phyloP scores from a whole-genome alignment of 2,113 vertebrate species.

The Neoarius graeffei region DNA sequence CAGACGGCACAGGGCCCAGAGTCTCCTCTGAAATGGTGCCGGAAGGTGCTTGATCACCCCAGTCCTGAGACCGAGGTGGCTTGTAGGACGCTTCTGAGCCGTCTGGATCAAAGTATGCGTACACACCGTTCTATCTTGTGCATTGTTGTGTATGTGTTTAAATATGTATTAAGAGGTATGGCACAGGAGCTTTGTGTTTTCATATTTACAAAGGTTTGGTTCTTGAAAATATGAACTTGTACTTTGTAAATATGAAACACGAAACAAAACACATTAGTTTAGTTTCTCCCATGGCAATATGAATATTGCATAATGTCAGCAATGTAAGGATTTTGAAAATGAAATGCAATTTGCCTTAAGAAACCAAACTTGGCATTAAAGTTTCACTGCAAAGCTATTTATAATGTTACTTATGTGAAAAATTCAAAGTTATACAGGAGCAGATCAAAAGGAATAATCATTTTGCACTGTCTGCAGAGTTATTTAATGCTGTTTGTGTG shows the following conservation, averaged over 20 bases:
- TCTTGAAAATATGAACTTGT: no score
- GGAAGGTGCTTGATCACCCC: constrained; percentile 84
- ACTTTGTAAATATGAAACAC: no score
- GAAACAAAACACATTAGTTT: neutral
- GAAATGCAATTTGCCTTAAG: neutral
- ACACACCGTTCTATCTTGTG: neutral
- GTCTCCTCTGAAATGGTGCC: constrained; percentile 86
- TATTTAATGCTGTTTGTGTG: neutral
- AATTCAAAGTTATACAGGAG: neutral
- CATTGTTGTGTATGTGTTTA: neutral
- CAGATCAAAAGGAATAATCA: neutral
- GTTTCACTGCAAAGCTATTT: neutral
- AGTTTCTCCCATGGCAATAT: neutral
- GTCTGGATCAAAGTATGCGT: constrained; percentile 83
- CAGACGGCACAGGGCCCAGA: constrained; percentile 68
- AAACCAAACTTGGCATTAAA: neutral
- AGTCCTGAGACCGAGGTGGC: constrained; percentile 88
- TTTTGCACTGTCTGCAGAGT: neutral
- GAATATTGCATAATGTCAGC: neutral
- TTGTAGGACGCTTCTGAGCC: constrained; percentile 80
- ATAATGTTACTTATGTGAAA: neutral
- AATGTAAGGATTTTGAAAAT: neutral
- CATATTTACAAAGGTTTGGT: neutral
- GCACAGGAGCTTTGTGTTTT: neutral
- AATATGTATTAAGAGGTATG: neutral